A percentile compares a stretch with the other conserved stretches of the same genome.
These are phyloP conservation scores for Phalacrocorax aristotelis DNA, from an alignment of 2,113 vertebrate species.

Conservation along the genomic window DNA sequence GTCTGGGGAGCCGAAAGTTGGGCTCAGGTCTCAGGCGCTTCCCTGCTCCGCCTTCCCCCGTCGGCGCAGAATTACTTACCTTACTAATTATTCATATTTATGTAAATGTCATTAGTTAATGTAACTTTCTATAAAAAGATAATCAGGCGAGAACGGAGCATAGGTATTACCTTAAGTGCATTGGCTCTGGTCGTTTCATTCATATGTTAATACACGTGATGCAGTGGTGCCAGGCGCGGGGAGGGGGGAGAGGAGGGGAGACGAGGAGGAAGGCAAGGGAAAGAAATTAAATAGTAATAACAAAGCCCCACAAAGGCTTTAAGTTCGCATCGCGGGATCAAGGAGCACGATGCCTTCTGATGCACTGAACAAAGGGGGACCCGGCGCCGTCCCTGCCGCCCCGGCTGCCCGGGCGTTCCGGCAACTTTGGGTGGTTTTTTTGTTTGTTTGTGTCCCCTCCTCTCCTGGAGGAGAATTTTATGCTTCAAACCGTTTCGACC, in stretches of 20 bases:
- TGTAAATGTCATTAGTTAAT: constrained; percentile 69
- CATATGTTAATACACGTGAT: constrained; percentile 73
- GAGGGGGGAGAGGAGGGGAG: constrained; percentile 24
- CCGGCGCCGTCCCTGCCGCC: neutral
- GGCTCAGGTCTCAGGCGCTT: neutral
- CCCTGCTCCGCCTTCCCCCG: neutral
- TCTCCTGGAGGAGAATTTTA: neutral
- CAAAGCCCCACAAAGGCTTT: constrained; percentile 53
- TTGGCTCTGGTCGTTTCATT: constrained; percentile 63
- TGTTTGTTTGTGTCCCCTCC: neutral
- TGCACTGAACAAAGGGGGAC: constrained; percentile 23
- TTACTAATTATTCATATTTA: constrained; percentile 68
- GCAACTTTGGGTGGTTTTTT: constrained; percentile 43
- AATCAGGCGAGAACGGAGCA: constrained; percentile 59
- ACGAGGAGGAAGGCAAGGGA: neutral
- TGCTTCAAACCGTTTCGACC: neutral
- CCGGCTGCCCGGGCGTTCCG: neutral
- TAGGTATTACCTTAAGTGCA: constrained; percentile 69
- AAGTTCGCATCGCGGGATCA: constrained; percentile 24
- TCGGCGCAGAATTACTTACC: constrained; percentile 55
- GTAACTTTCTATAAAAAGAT: constrained; percentile 70
- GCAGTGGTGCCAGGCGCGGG: constrained; percentile 40
- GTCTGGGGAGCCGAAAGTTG: neutral
- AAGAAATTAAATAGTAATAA: constrained; percentile 59
- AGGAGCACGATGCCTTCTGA: neutral